Evolutionary conservation across 2,888 invertebrate genomes (phyloP), one percentile per base, ranked within the genome.

Genomic region (Rapana venosa): DNA sequence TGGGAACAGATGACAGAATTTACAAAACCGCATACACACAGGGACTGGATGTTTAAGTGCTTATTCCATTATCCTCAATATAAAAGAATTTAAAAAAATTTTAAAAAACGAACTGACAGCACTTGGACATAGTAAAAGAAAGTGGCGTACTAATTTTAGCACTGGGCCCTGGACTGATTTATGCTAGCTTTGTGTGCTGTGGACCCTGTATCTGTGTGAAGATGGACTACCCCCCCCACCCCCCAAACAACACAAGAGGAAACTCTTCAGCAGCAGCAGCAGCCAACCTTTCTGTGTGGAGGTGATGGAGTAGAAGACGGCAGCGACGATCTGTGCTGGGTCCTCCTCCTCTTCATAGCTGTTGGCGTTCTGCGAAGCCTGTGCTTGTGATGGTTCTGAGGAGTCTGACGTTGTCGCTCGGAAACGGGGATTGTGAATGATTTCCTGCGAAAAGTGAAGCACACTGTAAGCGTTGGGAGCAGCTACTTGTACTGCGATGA

Each of bases 231-330:
- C 77, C n/a, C 26, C 30, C n/a, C 47, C 77, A 77, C 30, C 77
- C n/a, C 26, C 30, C n/a, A 77, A 77, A 30, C 6, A n/a, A 70
- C 17, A 26, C 70, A 70, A 26, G 15, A 20, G n/a, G 20, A 6
- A 20, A 70, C 22, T n/a, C 70, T 17, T 11, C 70, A 70, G 70
- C 20, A 70, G n/a, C 6, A 26, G n/a, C 77, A 77, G 8, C 47
- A 47, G 47, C 47, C 22, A n/a, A 87, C 86, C 86, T 70, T n/a
- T 66, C 95, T 97, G 97, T 35, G 97, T 97, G 2, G 97, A 97
- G 26, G 97, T 97, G 90, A 98, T 97, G 1, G 97, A 97, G 95
- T 97, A 97, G 95, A 97, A 97, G 91, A 97, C 97, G 35, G 97
- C 97, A 36, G 97, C 97, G 92, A 96, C 97, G 90, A 97, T 97